Conservation (phyloP, 2,888 invertebrate genomes). For the Lithophane ornitopus region DNA sequence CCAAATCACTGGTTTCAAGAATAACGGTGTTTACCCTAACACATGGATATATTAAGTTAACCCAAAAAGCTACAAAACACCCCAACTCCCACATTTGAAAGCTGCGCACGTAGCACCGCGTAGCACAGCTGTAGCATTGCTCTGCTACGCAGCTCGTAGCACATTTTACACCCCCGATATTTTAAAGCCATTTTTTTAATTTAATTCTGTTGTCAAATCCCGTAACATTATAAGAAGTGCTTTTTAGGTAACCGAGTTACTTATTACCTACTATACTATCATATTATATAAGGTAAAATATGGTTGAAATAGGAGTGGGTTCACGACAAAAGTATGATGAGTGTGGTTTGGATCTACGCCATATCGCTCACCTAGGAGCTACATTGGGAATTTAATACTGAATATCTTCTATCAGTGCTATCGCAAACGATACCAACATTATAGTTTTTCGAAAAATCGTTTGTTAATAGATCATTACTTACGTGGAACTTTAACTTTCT, state of each 20-base stretch:
- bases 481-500: not conserved
- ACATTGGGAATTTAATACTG: not conserved
- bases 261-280: not conserved
- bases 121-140: not conserved
- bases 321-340: not conserved
- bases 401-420: not conserved
- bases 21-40: no score
- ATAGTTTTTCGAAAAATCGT: not conserved
- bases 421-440: not conserved
- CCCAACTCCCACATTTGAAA: not conserved
- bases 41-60: no score
- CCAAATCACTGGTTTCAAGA: no score
- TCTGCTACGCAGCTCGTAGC: conserved; percentile 45
- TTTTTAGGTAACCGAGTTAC: not conserved
- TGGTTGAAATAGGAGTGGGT: not conserved
- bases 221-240: not conserved
- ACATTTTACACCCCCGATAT: not conserved
- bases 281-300: not conserved
- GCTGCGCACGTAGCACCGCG: conserved; percentile 18
- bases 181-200: not conserved
- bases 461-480: not conserved
- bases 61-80: not conserved
- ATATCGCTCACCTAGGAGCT: not conserved
- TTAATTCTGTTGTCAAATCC: not conserved
- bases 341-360: not conserved